A percentile compares a stretch with the other conserved stretches of the same genome.
phyloP scores from a whole-genome alignment of 2,113 vertebrate genomes.

The Condylura cristata region DNA sequence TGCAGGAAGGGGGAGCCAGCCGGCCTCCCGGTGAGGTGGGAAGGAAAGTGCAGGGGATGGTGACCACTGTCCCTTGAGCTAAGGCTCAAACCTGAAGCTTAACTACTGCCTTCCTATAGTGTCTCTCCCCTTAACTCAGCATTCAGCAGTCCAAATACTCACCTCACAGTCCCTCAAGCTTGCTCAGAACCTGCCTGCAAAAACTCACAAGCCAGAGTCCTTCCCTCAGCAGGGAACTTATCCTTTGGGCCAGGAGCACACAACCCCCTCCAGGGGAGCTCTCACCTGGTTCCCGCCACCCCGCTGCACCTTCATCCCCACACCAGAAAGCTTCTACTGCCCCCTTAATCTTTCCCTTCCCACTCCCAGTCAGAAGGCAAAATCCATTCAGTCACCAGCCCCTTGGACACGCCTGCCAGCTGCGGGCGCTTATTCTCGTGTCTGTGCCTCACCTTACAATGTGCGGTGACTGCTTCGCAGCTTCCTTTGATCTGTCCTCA shows the following conservation, averaged over 20 bases:
- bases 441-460: not conserved
- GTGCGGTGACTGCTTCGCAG: not conserved
- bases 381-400: not conserved
- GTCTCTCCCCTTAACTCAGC: not conserved
- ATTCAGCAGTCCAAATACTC: no score
- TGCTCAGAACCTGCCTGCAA: not conserved
- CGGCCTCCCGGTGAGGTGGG: no score
- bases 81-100: not conserved
- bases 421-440: not conserved
- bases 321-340: not conserved
- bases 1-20: not conserved
- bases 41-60: not conserved
- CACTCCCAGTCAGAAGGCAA: not conserved
- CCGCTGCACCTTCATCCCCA: not conserved
- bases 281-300: not conserved
- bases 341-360: no score
- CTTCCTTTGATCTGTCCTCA: not conserved
- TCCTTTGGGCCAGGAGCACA: not conserved
- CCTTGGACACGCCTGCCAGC: not conserved
- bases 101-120: not conserved
- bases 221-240: not conserved
- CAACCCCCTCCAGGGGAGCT: not conserved
- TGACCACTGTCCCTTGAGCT: not conserved
- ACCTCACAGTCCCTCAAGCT: not conserved
- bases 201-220: not conserved